Base-by-base conservation (phyloP, 2,797 vertebrate species). In the Gallirallus australis region DNA sequence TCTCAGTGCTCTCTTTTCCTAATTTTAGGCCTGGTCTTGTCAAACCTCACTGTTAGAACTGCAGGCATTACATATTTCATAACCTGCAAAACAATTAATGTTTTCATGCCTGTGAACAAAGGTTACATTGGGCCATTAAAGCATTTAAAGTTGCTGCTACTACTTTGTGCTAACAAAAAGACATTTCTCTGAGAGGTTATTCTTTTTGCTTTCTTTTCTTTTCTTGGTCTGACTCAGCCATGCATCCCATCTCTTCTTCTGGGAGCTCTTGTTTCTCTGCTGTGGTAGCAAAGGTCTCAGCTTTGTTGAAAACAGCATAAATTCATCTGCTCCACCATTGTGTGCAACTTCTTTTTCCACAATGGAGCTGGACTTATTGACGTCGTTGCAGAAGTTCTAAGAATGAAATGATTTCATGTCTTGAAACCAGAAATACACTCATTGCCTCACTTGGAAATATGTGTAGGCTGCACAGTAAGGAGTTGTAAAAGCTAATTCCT, bases 11-110 rank as follows among this genome's bases (percentile, higher is more conserved):
- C 9, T 17, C 20, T 33, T 45, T 35, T 16, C 7, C 8, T 60
- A 14, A 11, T 30, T 53, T 57, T 6, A 71, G 33, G 10, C 13
- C 19, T 2, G 1, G n/a, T 35, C 35, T 6, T 0, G 0, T 16
- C 20, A 70, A 81, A 33, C 4, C 7, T 25, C 17, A 3, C 14
- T 35, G 39, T 12, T 13, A 37, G 30, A 11, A 5, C 0, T 21
- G 25, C 5, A 70, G 31, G 17, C 0, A 15, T 20, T 54, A 35
- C 27, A 11, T 21, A n/a, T 37, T 54, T 75, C 19, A 12, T 0
- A 33, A 57, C n/a, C n/a, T 86, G 37, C 17, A 63, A 37, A 84
- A 5, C 25, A 64, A 45, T 33, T 75, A 27, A 42, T 6, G 11
- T 11, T 18, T 7, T 23, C 30, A 17, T 6, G 2, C 14, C 15